These are phyloP conservation scores for Apis florea DNA, from an alignment of 1,140 invertebrate genomes.

Conservation along the genomic window DNA sequence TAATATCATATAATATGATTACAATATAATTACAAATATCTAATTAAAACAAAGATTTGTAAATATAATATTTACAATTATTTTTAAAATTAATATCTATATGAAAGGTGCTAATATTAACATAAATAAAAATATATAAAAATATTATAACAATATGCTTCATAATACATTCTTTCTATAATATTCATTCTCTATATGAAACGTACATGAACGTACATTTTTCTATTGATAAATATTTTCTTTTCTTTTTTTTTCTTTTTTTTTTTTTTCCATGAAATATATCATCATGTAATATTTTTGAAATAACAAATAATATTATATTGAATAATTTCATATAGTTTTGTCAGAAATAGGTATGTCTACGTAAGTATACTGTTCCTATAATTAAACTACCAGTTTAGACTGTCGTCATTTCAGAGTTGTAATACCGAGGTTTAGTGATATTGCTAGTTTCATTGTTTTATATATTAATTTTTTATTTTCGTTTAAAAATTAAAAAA, in stretches of 20 bases:
- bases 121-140: slow-evolving; percentile 4
- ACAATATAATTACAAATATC: not conserved
- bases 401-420: not conserved
- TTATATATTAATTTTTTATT: not conserved
- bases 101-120: slow-evolving; percentile 20
- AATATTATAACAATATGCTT: not conserved
- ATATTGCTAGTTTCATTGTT: not conserved
- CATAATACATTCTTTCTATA: not conserved
- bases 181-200: not conserved
- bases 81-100: slow-evolving; percentile 8
- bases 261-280: not conserved
- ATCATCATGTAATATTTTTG: slow-evolving; percentile 3
- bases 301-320: not conserved
- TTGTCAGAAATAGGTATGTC: slow-evolving; percentile 33
- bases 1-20: slow-evolving; percentile 8
- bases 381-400: slow-evolving; percentile 30
- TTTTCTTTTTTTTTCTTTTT: not conserved
- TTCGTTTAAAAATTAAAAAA: not conserved
- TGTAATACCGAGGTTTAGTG: not conserved
- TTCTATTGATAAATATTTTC: not conserved
- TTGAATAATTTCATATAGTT: not conserved
- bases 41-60: slow-evolving; percentile 11
- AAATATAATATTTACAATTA: slow-evolving; percentile 16
- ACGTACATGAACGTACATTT: not conserved
- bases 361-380: slow-evolving; percentile 1